Base-by-base conservation (phyloP, 1,140 invertebrate genomes). In the Pseudomyrmex sp. region DNA sequence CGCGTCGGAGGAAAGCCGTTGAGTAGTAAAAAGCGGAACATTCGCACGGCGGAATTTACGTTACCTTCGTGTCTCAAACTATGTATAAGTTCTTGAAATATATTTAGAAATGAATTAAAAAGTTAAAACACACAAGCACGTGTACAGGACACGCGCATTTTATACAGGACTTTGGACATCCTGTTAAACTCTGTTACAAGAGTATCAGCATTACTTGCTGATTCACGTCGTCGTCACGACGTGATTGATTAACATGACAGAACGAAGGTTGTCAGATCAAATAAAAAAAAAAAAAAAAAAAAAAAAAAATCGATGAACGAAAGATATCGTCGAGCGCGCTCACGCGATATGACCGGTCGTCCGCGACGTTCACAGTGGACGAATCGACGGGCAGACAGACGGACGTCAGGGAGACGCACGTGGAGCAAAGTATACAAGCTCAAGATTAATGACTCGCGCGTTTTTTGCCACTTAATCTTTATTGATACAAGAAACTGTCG, bases 1-100 rank as follows among this genome's bases (percentile, higher is more conserved):
- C 61, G 26, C 61, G 8, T 65, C 8, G 26, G 75, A 48, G 46
- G 56, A 48, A 50, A 46, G 3, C 2, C 76, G 35, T 74, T 58
- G 61, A 73, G 13, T 10, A 12, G 68, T 26, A 77, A 46, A 23
- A 18, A 48, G 61, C 26, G 13, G 46, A 79, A 69, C 3, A n/a
- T 12, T 46, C 20, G 10, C 52, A 7, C 26, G 9, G 15, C 26
- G 9, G 15, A 58, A 48, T 54, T 46, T 7, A 15, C n/a, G 52
- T 63, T 48, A 26, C 0, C 18, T 58, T 15, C 13, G 8, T 35
- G 52, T 10, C 13, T 66, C 35, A 7, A 66, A 8, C 23, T 18
- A 18, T 63, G 50, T 70, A 46, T 46, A 46, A 84, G 62, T 69
- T 68, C 35, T 26, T 65, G 63, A 84, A 85, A 85, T 85, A 85